These are phyloP conservation scores for Neoarius graeffei DNA, from an alignment of 2,113 vertebrate species.

Conservation along the genomic window DNA sequence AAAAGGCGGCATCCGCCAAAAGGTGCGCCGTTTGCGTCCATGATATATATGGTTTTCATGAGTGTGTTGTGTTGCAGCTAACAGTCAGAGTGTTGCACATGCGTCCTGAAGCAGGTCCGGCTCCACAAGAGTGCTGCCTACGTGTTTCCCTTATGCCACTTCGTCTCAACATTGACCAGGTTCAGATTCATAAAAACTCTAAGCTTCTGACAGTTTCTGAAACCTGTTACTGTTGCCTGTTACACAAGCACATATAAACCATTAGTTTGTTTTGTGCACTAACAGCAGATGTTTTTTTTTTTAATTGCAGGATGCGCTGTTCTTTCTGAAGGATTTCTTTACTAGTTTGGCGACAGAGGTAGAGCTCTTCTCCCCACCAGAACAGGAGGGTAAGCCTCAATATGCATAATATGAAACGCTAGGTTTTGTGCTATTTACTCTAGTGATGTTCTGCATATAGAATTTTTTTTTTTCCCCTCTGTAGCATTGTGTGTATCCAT, in stretches of 20 bases:
- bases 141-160: constrained; percentile 94
- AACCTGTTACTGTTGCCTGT: neutral
- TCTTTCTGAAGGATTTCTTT: constrained; percentile 98
- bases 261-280: neutral
- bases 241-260: neutral
- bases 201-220: neutral
- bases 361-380: constrained; percentile 87
- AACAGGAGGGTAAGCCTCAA: constrained; percentile 85
- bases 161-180: constrained; percentile 98
- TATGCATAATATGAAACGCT: neutral
- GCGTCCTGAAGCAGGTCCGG: constrained; percentile 88
- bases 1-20: no score
- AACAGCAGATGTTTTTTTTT: constrained; percentile 20
- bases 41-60: neutral
- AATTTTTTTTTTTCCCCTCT: neutral
- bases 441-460: neutral
- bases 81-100: constrained; percentile 92
- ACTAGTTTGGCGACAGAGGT: constrained; percentile 91
- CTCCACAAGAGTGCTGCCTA: constrained; percentile 92
- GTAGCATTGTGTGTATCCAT: constrained; percentile 67
- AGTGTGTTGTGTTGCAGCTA: constrained; percentile 70
- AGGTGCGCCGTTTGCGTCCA: no score
- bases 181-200: constrained; percentile 47
- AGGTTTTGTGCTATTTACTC: neutral
- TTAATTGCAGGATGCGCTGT: constrained; percentile 86